phyloP scores from a whole-genome alignment of 2,113 vertebrate species.

The Marcusenius ussheri region DNA sequence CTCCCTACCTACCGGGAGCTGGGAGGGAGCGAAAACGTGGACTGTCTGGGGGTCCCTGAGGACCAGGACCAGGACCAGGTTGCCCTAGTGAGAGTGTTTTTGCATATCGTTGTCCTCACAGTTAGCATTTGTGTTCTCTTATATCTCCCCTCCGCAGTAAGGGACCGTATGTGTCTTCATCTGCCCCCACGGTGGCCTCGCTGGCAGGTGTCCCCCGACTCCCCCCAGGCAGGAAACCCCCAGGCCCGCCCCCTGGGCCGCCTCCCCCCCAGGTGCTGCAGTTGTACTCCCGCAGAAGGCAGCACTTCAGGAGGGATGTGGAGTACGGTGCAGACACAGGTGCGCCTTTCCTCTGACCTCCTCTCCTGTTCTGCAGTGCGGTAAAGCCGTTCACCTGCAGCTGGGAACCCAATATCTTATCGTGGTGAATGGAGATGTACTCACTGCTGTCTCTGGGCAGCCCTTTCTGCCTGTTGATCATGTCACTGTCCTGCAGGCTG shows the following conservation, averaged over 20 bases:
- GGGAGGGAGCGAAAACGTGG: not conserved
- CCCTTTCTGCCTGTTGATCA: not conserved
- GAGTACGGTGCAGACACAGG: slow-evolving; percentile 70
- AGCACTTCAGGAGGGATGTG: slow-evolving; percentile 58
- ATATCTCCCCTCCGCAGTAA: slow-evolving; percentile 52
- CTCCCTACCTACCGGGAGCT: not conserved
- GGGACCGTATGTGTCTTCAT: slow-evolving; percentile 57
- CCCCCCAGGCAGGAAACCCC: slow-evolving; percentile 88
- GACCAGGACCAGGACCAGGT: no score
- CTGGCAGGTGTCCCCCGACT: slow-evolving; percentile 79
- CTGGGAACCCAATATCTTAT: not conserved
- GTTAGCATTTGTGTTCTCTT: slow-evolving; percentile 12
- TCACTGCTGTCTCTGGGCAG: not conserved
- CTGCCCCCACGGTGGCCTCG: slow-evolving; percentile 64
- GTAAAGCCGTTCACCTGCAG: not conserved
- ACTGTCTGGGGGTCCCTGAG: not conserved
- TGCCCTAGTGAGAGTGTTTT: not conserved
- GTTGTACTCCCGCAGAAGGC: slow-evolving; percentile 72
- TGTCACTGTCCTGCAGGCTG: not conserved
- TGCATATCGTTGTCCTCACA: not conserved
- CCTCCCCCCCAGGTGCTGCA: slow-evolving; percentile 87
- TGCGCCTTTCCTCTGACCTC: slow-evolving; percentile 28
- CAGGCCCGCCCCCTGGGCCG: slow-evolving; percentile 88
- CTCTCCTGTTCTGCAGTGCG: not conserved
- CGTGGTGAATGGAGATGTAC: not conserved